Conservation (phyloP, 2,797 vertebrate species). For the Poecile montanus region DNA sequence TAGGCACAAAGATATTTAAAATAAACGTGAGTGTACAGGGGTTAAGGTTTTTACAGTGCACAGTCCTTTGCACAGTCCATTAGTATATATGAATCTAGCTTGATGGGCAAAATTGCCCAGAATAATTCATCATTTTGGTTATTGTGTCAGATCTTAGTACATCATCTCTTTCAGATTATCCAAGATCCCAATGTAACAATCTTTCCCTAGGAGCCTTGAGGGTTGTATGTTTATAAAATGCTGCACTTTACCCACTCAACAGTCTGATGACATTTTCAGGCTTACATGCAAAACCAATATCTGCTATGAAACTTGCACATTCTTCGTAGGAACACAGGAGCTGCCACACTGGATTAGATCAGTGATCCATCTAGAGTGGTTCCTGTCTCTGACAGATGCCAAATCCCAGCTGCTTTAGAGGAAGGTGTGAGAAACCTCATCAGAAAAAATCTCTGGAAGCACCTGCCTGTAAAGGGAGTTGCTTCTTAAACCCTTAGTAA, state of each 20-base stretch:
- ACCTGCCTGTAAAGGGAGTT: conserved; percentile 38
- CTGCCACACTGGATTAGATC: conserved; percentile 68
- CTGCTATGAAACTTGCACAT: conserved; percentile 23
- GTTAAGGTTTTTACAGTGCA: neutral
- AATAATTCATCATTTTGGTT: conserved; percentile 70
- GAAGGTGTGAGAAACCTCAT: conserved; percentile 52
- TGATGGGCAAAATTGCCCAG: conserved; percentile 64
- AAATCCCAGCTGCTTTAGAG: conserved; percentile 51
- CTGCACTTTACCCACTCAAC: conserved; percentile 63
- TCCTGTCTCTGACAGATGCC: conserved; percentile 64
- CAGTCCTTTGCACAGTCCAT: conserved; percentile 44
- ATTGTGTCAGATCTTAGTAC: conserved; percentile 63
- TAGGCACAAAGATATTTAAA: conserved; percentile 48
- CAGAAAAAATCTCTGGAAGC: conserved; percentile 17
- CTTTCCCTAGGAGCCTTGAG: conserved; percentile 53
- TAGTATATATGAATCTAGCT: conserved; percentile 58
- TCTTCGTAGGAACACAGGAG: conserved; percentile 42
- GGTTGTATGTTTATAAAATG: conserved; percentile 65
- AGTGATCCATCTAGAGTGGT: conserved; percentile 51
- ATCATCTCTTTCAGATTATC: conserved; percentile 60
- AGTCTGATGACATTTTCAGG: conserved; percentile 53
- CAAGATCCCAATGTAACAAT: conserved; percentile 50
- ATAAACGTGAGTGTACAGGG: neutral
- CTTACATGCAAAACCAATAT: conserved; percentile 52
- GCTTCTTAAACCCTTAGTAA: conserved; percentile 23